Evolutionary conservation across 2,888 invertebrate species (phyloP).

Genomic region (Mythimna vitellina): DNA sequence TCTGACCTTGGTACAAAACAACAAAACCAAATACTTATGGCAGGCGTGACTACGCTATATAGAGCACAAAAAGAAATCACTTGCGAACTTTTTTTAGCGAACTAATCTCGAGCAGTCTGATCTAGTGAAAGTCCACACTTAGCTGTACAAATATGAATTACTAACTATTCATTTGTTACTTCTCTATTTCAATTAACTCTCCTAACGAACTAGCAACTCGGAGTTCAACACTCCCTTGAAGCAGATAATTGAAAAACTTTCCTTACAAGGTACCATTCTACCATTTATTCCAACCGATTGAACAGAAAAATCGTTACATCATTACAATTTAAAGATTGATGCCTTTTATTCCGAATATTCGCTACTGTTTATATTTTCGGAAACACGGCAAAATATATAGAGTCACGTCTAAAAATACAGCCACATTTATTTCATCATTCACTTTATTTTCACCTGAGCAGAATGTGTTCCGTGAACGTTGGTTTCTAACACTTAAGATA

Average conservation of each 20-base stretch:
- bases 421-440: slow-evolving; percentile 53
- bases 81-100: slow-evolving; percentile 80
- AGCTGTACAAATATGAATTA: slow-evolving; percentile 61
- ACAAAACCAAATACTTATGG: slow-evolving; percentile 72
- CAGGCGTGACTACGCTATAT: slow-evolving; percentile 80
- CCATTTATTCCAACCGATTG: slow-evolving; percentile 27
- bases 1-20: slow-evolving; percentile 84
- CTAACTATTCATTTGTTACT: slow-evolving; percentile 53
- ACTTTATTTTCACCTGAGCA: slow-evolving; percentile 65
- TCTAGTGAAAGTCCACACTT: slow-evolving; percentile 84
- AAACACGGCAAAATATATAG: slow-evolving; percentile 25
- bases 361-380: slow-evolving; percentile 36
- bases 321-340: slow-evolving; percentile 28
- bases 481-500: slow-evolving; percentile 70
- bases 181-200: slow-evolving; percentile 55
- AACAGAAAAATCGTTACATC: slow-evolving; percentile 47
- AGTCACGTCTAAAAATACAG: slow-evolving; percentile 29
- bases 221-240: slow-evolving; percentile 46
- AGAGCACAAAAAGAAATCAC: slow-evolving; percentile 80
- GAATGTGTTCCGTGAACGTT: slow-evolving; percentile 50
- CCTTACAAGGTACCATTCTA: slow-evolving; percentile 17
- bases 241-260: slow-evolving; percentile 55
- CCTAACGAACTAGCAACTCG: slow-evolving; percentile 36
- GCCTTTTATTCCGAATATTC: slow-evolving; percentile 22
- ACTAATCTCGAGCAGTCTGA: slow-evolving; percentile 75